Evolutionary conservation across 2,113 vertebrate genomes (phyloP).

Genomic region (Cryptomyrus ogoouensis): DNA sequence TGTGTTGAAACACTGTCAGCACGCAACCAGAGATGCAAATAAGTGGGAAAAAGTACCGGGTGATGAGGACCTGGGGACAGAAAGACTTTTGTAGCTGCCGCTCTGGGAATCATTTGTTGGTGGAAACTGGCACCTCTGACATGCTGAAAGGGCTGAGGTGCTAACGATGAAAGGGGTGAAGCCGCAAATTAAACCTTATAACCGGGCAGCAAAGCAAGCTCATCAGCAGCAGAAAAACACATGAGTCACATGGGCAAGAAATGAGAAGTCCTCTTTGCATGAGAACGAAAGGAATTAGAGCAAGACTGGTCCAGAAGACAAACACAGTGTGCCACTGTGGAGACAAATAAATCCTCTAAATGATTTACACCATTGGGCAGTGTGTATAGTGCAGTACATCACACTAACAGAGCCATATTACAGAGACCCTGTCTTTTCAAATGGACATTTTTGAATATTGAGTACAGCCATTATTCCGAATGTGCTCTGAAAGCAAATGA

Average conservation of each 20-base stretch:
- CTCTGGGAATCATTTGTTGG: neutral
- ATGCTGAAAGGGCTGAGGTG: neutral
- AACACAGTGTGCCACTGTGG: neutral
- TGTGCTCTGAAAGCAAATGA: neutral
- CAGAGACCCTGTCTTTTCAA: neutral
- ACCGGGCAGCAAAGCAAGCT: neutral
- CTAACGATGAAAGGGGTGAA: neutral
- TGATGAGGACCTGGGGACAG: neutral
- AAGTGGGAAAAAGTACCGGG: neutral
- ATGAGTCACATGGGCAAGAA: neutral
- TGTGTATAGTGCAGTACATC: neutral
- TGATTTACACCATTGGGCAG: neutral
- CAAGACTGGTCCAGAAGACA: neutral
- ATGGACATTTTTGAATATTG: neutral
- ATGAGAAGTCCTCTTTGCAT: neutral
- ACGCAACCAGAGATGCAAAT: neutral
- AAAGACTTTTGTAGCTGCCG: neutral
- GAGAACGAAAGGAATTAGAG: neutral
- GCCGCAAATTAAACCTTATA: neutral
- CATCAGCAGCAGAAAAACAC: neutral
- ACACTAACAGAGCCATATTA: neutral
- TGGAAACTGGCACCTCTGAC: slow-evolving; percentile 1
- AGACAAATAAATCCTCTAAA: neutral
- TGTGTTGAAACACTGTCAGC: neutral
- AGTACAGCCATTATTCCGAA: neutral